phyloP scores from a whole-genome alignment of 1,140 invertebrate species.

The Phenacoccus solenopsis region DNA sequence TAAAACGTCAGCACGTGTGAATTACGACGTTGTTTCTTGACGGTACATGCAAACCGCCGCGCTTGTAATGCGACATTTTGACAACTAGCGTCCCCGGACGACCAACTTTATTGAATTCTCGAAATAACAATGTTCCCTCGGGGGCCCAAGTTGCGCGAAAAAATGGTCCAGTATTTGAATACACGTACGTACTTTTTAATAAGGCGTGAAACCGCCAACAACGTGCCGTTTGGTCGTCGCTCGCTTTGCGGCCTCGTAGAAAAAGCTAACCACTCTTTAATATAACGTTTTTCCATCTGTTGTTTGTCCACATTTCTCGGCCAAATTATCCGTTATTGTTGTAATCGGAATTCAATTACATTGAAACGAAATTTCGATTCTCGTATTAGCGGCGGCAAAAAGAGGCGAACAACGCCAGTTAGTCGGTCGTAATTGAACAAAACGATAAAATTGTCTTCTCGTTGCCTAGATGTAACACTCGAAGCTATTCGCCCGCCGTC shows the following conservation, averaged over 20 bases:
- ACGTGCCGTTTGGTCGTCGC: too few relatives aligned
- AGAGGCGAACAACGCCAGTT: neutral
- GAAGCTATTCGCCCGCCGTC: neutral
- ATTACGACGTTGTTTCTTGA: neutral
- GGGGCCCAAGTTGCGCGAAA: too few relatives aligned
- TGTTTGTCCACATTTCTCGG: neutral
- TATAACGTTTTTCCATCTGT: conserved; percentile 2
- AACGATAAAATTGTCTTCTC: conserved; percentile 2
- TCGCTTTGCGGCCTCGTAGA: too few relatives aligned
- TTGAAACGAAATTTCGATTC: conserved; percentile 11
- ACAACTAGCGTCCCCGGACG: neutral
- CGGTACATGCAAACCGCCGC: neutral
- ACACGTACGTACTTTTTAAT: too few relatives aligned
- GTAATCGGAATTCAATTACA: conserved; percentile 18
- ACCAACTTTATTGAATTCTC: neutral
- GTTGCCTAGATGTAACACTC: neutral
- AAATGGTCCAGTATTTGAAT: too few relatives aligned
- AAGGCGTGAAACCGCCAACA: too few relatives aligned
- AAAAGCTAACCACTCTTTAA: too few relatives aligned
- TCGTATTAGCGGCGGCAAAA: neutral
- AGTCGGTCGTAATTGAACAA: conserved; percentile 1
- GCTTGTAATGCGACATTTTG: neutral
- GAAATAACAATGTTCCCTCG: neutral
- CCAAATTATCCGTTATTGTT: neutral
- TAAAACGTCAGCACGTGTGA: neutral